Base-by-base conservation (phyloP, 1,140 invertebrate species). In the Copidosoma floridanum region DNA sequence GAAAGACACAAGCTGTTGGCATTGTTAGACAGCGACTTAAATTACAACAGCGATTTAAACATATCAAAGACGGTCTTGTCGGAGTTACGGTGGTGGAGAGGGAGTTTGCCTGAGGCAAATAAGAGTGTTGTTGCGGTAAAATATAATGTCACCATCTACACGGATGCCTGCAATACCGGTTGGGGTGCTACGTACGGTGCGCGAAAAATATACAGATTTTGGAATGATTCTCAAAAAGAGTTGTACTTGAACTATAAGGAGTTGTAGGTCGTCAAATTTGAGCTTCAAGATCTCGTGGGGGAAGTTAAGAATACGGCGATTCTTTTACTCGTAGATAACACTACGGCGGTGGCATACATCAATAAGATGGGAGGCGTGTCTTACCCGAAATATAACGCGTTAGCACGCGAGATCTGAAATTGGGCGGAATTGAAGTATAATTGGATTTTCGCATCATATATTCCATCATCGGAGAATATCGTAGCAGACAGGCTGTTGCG, bases 191-290 rank as follows among this genome's bases (percentile, higher is more conserved):
- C n/a, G 8, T 12, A 40, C 16, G 48, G 53, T 32, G 35, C 24
- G 2, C 51, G 43, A 20, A 8, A 44, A 14, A 27, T 57, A 12
- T 47, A 41, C 29, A 61, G 61, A 38, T 57, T 53, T 57, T 60
- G 64, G 56, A 43, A 23, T 18, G 14, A 20, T 2, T 10, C 35
- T 23, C 37, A 58, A 10, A 46, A 27, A 29, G 51, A 43, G 32
- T 29, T 73, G 56, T 37, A 74, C 55, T 75, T 76, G 23, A 75
- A 76, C 64, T 74, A 69, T 46, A 62, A 72, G 52, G 72, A 76
- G 60, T 35, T 74, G 1, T 6, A 70, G 20, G 69, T 73, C 0
- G 57, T 61, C 11, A 70, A 71, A 58, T 43, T 71, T 8, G 68
- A 55, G 0, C 27, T 74, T 14, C 69, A 74, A 62, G 57, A 16